Conservation (phyloP, 2,113 vertebrate species). For the Axis porcinus region DNA sequence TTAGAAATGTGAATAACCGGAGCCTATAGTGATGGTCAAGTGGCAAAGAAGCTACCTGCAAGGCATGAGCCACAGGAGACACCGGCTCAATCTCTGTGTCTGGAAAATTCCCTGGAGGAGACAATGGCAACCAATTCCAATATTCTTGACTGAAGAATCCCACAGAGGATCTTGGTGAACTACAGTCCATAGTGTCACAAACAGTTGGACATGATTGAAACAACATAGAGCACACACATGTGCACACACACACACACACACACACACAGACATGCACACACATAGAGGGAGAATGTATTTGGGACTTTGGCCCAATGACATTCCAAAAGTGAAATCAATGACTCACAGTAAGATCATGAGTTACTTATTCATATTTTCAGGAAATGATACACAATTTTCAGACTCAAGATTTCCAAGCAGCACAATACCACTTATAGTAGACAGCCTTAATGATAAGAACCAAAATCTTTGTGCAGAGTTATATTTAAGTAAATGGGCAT, state of each 20-base stretch:
- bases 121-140: background rate
- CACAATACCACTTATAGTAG: background rate
- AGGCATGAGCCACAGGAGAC: background rate
- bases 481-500: background rate
- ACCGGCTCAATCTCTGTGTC: background rate
- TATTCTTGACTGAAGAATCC: background rate
- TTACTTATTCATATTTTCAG: background rate
- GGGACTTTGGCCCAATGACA: too few species aligned
- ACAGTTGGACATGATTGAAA: background rate
- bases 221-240: fast-evolving
- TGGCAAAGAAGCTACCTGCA: background rate
- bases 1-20: background rate
- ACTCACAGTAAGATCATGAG: background rate
- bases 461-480: background rate
- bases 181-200: background rate
- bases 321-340: background rate
- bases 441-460: background rate
- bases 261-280: fast-evolving
- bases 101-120: background rate
- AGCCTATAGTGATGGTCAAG: background rate
- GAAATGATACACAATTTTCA: background rate
- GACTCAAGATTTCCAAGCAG: background rate
- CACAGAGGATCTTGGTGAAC: background rate
- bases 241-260: too few species aligned
- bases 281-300: background rate